Percentiles rank a stretch among this genome's conserved stretches.
Evolutionary conservation across 2,797 vertebrate genomes (phyloP).

Genomic region (Pipistrellus pipistrellus): DNA sequence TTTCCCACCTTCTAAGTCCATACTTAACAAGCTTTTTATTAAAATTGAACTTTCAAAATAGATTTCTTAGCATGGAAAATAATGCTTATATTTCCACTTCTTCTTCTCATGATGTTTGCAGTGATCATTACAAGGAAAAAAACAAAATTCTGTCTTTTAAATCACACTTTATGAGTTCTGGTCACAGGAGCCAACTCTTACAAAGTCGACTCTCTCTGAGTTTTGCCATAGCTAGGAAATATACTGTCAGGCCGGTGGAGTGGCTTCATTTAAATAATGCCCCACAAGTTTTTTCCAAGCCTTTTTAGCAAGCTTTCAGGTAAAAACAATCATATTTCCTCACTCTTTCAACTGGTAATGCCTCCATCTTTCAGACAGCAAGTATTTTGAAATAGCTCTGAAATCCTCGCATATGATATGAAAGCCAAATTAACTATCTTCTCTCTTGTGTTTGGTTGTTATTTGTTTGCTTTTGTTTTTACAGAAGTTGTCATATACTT

Average conservation of each 20-base stretch:
- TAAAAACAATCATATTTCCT: not conserved
- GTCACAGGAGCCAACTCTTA: not conserved
- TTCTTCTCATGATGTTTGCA: not conserved
- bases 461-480: not conserved
- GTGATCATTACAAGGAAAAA: not conserved
- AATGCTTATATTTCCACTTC: not conserved
- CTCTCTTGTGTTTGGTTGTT: not conserved
- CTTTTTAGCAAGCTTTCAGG: not conserved
- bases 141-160: not conserved
- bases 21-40: not conserved
- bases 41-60: not conserved
- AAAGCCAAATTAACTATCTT: not conserved
- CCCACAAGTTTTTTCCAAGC: not conserved
- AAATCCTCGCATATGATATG: not conserved
- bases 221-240: not conserved
- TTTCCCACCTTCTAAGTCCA: not conserved
- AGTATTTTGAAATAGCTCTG: not conserved
- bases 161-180: not conserved
- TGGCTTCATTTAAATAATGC: not conserved
- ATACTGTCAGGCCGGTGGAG: rapidly evolving
- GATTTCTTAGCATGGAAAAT: not conserved
- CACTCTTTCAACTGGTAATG: not conserved
- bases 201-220: not conserved
- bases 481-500: not conserved
- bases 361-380: not conserved